phyloP scores from a whole-genome alignment of 2,113 vertebrate genomes.

The Etheostoma cragini region DNA sequence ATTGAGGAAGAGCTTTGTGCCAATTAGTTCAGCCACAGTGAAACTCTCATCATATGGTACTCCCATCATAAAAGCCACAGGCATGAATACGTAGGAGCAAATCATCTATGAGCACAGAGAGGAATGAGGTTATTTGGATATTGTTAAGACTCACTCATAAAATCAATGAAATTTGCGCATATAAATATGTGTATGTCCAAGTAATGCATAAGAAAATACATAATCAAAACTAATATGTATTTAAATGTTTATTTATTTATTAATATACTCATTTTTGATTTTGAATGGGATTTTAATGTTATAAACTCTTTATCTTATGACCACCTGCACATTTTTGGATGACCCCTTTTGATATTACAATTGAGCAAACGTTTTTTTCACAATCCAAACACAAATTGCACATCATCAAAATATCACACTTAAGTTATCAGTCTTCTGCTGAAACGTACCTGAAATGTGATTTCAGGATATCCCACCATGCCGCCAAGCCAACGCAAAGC shows the following conservation, averaged over 20 bases:
- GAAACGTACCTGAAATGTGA: conserved; percentile 91
- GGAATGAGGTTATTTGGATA: neutral
- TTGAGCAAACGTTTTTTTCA: too few relatives aligned
- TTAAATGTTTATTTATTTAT: neutral
- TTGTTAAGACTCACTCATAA: neutral
- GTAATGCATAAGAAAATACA: neutral
- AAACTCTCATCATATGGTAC: conserved; percentile 88
- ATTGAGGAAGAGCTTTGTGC: conserved; percentile 94
- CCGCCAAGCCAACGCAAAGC: conserved; percentile 89
- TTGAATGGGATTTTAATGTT: neutral
- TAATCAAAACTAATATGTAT: neutral
- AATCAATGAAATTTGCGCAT: neutral
- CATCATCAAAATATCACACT: neutral
- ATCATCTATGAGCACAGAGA: conserved; percentile 83
- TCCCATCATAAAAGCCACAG: conserved; percentile 94
- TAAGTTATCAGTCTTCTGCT: neutral
- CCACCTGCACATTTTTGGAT: neutral
- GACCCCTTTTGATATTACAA: neutral
- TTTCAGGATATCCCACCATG: conserved; percentile 87
- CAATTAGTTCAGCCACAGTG: conserved; percentile 90
- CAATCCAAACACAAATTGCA: neutral
- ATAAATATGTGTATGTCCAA: neutral
- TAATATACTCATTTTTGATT: neutral
- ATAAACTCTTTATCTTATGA: neutral
- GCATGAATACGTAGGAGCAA: conserved; percentile 94